phyloP scores from a whole-genome alignment of 2,888 invertebrate genomes.

The Galerucella calmariensis region DNA sequence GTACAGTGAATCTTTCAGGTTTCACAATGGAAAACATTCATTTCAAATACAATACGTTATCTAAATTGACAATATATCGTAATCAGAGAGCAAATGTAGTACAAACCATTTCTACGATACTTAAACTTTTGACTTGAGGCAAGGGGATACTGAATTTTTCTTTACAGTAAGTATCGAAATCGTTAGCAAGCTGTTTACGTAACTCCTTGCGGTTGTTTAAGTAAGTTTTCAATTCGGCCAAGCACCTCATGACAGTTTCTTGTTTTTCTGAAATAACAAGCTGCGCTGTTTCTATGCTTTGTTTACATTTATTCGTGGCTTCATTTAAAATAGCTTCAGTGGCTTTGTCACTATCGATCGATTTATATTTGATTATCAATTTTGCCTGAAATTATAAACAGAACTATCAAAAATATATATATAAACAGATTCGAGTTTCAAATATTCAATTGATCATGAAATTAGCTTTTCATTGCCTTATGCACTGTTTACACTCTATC shows the following conservation, averaged over 20 bases:
- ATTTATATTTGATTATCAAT: conserved; percentile 44
- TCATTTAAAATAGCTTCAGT: conserved; percentile 38
- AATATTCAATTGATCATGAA: background rate
- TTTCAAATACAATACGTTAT: too few species aligned
- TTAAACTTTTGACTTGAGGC: conserved; percentile 33
- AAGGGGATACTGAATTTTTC: conserved; percentile 49
- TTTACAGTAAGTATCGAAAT: conserved; percentile 57
- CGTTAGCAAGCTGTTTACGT: conserved; percentile 52
- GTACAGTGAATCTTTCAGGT: too few species aligned
- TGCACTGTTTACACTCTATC: too few species aligned
- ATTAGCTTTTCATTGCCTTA: too few species aligned
- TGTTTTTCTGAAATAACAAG: conserved; percentile 52
- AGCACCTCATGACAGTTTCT: conserved; percentile 55
- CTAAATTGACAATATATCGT: too few species aligned
- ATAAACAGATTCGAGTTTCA: background rate
- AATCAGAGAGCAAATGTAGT: background rate
- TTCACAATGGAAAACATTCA: too few species aligned
- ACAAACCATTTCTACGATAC: conserved; percentile 39
- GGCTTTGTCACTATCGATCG: conserved; percentile 21
- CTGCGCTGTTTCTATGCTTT: conserved; percentile 47
- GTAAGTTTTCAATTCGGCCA: conserved; percentile 54
- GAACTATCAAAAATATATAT: background rate
- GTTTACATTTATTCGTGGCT: conserved; percentile 43
- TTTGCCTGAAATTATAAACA: conserved; percentile 39
- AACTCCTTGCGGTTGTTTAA: conserved; percentile 52